Evolutionary conservation across 2,888 invertebrate species (phyloP), one percentile per base, ranked within the genome.

Genomic region (Epinotia nisella): DNA sequence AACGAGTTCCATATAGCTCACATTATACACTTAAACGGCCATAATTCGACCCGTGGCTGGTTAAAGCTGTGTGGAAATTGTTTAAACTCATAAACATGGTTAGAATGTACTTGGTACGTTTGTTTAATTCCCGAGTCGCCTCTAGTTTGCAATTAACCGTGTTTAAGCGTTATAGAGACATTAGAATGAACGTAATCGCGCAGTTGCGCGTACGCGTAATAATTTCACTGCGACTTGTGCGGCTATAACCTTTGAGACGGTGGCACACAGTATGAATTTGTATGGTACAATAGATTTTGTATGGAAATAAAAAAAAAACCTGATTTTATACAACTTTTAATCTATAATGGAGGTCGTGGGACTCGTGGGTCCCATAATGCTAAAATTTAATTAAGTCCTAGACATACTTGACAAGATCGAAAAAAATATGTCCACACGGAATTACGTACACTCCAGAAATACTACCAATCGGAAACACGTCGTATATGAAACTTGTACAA

Each of bases 61-160:
- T 66, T 21, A 53, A 66, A 41, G 69, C 64, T 58, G 69, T 39
- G 41, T 56, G 53, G 69, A 64, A 73, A 73, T 73, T 73, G 73
- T 73, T 73, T 73, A 64, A 73, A 73, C 73, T 58, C 73, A 67
- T 73, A 73, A 73, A 73, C 73, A 73, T 69, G 19, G 58, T 62
- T 73, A 69, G 53, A 69, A 58, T 68, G 59, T 73, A 69, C 64
- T 73, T 72, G 41, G 73, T 64, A 73, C 69, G 64, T 73, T 72
- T 73, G 73, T 73, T 73, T 69, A 73, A 73, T 73, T 73, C 73
- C 73, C 73, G 17, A 62, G 73, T 69, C 73, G 58, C 69, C 73
- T 68, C 73, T 69, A 73, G 68, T 73, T 73, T 13, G 68, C 73
- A 73, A 73, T 73, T 73, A 73, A 73, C 73, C 73, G 69, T 56